Evolutionary conservation across 1,140 invertebrate genomes (phyloP).

Genomic region (Drosophila bipectinata): DNA sequence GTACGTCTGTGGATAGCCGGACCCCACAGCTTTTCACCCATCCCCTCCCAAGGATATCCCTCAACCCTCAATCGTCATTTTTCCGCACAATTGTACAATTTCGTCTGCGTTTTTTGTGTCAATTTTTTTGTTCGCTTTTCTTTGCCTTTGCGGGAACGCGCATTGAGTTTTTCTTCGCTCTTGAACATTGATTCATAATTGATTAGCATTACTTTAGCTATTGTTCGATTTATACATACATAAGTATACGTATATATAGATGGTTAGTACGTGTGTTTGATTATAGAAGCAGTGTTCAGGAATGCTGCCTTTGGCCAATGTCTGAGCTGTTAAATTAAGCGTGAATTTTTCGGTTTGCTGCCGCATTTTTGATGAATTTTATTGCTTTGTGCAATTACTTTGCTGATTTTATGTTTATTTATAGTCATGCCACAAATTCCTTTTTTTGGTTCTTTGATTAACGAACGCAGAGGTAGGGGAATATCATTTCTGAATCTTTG

Average conservation of each 20-base stretch:
- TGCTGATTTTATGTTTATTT: slow-evolving; percentile 58
- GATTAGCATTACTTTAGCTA: slow-evolving; percentile 81
- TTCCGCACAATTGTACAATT: slow-evolving; percentile 82
- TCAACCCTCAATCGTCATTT: slow-evolving; percentile 36
- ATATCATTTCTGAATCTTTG: slow-evolving; percentile 1
- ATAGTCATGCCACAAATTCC: slow-evolving; percentile 32
- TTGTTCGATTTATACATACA: slow-evolving; percentile 65
- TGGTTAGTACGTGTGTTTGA: slow-evolving; percentile 1
- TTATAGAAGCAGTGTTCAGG: neutral
- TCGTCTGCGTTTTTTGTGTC: slow-evolving; percentile 50
- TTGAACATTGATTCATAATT: slow-evolving; percentile 78
- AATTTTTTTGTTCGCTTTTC: slow-evolving; percentile 1
- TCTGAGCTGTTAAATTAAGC: slow-evolving; percentile 72
- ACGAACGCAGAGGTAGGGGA: slow-evolving; percentile 39
- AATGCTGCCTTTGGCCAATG: slow-evolving; percentile 39
- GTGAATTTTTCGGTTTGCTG: slow-evolving; percentile 64
- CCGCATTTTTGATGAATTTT: slow-evolving; percentile 74
- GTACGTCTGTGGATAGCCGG: slow-evolving; percentile 47
- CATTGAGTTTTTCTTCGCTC: slow-evolving; percentile 46
- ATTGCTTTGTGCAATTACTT: slow-evolving; percentile 67
- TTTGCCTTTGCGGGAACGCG: slow-evolving; percentile 27
- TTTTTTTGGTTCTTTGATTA: slow-evolving; percentile 33
- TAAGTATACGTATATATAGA: neutral
- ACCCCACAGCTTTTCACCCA: slow-evolving; percentile 15
- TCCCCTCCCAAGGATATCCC: neutral